These are phyloP conservation scores for Unio delphinus DNA, from an alignment of 2,888 invertebrate genomes.

Conservation along the genomic window DNA sequence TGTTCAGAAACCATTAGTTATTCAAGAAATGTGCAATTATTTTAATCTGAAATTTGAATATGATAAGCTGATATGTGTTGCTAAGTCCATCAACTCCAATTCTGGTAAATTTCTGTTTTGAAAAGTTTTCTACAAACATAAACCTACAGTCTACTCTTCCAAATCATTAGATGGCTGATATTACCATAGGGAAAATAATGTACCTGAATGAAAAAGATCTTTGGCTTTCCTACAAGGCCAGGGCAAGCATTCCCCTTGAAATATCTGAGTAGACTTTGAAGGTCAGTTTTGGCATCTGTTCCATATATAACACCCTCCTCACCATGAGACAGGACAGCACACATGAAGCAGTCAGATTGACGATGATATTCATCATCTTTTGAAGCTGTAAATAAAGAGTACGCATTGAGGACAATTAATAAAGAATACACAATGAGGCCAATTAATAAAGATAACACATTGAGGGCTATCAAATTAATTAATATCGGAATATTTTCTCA, in stretches of 20 bases:
- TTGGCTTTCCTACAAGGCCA: constrained; percentile 88
- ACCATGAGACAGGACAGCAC: constrained; percentile 91
- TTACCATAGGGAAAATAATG: background rate
- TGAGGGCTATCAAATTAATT: no score
- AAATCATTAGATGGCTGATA: background rate
- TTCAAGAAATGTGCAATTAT: no score
- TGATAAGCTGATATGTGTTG: no score
- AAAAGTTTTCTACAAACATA: background rate
- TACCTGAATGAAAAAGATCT: constrained; percentile 82
- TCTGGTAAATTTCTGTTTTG: no score
- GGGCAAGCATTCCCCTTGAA: constrained; percentile 82
- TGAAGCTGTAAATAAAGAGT: constrained; percentile 75
- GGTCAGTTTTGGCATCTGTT: constrained; percentile 86
- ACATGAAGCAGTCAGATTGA: constrained; percentile 85
- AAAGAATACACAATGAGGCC: no score
- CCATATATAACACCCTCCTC: constrained; percentile 91
- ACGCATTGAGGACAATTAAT: background rate
- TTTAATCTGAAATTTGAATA: no score
- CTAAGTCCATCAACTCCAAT: no score
- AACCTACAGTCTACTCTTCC: background rate
- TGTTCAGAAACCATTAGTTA: no score
- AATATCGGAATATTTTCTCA: no score
- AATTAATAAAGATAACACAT: no score
- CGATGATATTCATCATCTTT: constrained; percentile 85
- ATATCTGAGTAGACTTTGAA: constrained; percentile 80